Evolutionary conservation across 1,140 invertebrate species (phyloP).

Genomic region (Homarus americanus): DNA sequence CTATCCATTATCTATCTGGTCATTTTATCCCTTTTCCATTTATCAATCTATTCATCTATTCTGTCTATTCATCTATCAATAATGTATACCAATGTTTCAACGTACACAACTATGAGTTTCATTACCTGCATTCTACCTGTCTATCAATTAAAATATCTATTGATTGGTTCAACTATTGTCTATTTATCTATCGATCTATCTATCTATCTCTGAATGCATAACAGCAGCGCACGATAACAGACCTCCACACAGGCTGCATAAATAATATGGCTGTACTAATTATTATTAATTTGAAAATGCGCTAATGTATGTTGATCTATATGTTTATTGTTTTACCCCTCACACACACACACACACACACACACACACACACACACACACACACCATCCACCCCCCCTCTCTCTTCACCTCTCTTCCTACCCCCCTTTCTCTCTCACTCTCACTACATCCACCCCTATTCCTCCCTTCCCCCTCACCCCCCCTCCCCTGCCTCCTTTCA

Average conservation of each 20-base stretch:
- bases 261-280: not conserved
- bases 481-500: not conserved
- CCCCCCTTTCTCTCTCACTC: not conserved
- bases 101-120: too few species aligned
- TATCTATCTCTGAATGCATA: not conserved
- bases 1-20: too few species aligned
- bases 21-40: too few species aligned
- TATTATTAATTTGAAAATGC: slow-evolving; percentile 55
- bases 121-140: too few species aligned
- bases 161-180: too few species aligned
- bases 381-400: slow-evolving; percentile 4
- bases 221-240: slow-evolving; percentile 5
- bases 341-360: not conserved
- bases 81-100: too few species aligned
- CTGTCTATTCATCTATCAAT: not conserved
- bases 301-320: slow-evolving; percentile 56
- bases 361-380: slow-evolving; percentile 13
- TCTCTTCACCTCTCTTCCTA: not conserved
- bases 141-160: not conserved
- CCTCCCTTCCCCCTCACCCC: not conserved
- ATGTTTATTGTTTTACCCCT: slow-evolving; percentile 41
- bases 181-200: not conserved
- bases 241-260: slow-evolving; percentile 34
- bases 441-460: not conserved
- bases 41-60: not conserved